phyloP scores from a whole-genome alignment of 2,888 invertebrate species.

The Patella depressa region DNA sequence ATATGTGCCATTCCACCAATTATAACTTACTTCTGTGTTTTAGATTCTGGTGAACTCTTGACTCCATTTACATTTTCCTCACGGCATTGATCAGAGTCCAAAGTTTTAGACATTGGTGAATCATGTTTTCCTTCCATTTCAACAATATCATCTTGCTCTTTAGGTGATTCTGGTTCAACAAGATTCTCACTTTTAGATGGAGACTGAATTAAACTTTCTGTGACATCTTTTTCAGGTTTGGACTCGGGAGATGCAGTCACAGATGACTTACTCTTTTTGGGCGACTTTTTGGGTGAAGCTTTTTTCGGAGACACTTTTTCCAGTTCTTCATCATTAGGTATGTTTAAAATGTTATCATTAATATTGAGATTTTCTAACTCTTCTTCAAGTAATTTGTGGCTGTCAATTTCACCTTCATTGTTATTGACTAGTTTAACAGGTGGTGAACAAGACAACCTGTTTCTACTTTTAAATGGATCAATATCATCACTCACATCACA shows the following conservation, averaged over 20 bases:
- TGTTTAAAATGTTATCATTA: conserved; percentile 1
- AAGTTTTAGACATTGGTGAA: neutral
- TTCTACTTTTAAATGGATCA: conserved; percentile 32
- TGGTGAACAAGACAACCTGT: conserved; percentile 25
- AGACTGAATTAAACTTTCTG: neutral
- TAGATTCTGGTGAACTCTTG: neutral
- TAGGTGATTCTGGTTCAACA: neutral
- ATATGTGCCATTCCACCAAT: too few species aligned
- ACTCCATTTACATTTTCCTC: neutral
- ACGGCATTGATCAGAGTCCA: neutral
- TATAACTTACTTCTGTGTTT: too few species aligned
- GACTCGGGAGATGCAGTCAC: neutral
- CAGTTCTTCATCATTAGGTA: conserved; percentile 4
- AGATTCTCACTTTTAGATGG: neutral
- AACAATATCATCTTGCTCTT: neutral
- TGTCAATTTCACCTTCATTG: conserved; percentile 18
- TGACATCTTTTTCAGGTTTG: neutral
- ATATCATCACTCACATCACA: conserved; percentile 2
- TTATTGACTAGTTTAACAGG: conserved; percentile 25
- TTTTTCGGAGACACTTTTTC: conserved; percentile 13
- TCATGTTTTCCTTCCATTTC: neutral
- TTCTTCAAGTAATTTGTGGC: neutral
- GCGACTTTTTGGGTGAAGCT: neutral
- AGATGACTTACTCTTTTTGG: neutral
- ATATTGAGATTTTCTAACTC: neutral